Evolutionary conservation across 2,113 vertebrate genomes (phyloP).

Genomic region (Spilogale gracilis): DNA sequence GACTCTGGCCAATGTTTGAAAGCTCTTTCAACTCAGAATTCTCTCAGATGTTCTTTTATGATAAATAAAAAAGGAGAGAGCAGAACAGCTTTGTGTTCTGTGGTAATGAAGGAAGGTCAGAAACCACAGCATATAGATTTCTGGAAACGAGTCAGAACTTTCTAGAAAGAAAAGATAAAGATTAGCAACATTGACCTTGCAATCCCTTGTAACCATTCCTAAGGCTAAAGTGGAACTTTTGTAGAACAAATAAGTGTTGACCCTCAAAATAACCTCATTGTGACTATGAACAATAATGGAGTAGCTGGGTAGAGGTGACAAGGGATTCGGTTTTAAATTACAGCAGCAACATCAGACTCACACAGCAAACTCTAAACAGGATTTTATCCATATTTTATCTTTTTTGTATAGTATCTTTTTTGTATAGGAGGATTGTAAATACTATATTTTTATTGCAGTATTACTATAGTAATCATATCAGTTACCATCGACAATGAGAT

Average conservation of each 20-base stretch:
- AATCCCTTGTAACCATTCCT: background rate
- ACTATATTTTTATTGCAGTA: constrained; percentile 59
- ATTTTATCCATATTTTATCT: constrained; percentile 4
- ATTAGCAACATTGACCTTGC: constrained; percentile 44
- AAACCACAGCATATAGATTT: constrained; percentile 25
- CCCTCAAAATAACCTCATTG: background rate
- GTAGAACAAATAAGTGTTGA: constrained; percentile 43
- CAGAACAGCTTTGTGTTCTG: constrained; percentile 23
- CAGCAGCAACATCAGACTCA: constrained; percentile 62
- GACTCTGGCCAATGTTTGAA: constrained; percentile 47
- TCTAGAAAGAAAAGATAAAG: constrained; percentile 52
- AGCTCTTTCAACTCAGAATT: constrained; percentile 63
- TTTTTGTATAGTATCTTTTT: constrained; percentile 40
- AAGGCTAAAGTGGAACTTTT: background rate
- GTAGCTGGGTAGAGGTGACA: constrained; percentile 17
- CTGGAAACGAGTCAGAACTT: constrained; percentile 25
- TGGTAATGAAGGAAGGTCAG: constrained; percentile 44
- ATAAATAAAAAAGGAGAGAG: constrained; percentile 58
- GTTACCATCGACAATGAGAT: background rate
- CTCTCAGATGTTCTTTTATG: constrained; percentile 70
- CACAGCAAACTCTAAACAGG: constrained; percentile 56
- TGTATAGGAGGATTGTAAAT: constrained; percentile 73
- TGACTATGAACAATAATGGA: background rate
- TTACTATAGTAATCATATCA: background rate
- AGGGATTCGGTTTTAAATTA: constrained; percentile 51